Conservation (phyloP, 2,888 invertebrate genomes). For the Dolichomitus sp. region DNA sequence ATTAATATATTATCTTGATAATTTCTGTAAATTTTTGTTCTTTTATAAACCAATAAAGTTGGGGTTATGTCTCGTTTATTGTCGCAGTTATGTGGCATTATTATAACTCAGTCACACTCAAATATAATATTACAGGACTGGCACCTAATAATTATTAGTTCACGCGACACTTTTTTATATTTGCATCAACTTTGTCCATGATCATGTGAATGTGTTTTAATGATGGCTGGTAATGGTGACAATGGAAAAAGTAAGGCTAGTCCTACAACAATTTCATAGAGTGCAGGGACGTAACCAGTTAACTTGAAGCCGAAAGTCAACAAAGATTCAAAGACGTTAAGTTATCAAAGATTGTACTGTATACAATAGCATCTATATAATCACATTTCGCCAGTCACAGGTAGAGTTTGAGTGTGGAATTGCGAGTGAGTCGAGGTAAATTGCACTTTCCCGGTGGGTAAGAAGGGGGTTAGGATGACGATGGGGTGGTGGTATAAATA, state of each 20-base stretch:
- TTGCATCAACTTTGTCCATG: too few species aligned
- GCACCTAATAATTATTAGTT: too few species aligned
- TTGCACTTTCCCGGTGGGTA: constrained; percentile 37
- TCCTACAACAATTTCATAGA: too few species aligned
- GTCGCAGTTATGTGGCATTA: too few species aligned
- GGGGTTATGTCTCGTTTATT: too few species aligned
- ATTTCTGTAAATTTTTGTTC: too few species aligned
- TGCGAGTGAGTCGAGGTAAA: constrained; percentile 34
- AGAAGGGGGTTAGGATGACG: constrained; percentile 1
- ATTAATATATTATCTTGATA: too few species aligned
- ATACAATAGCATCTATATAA: constrained; percentile 15
- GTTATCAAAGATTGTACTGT: neutral
- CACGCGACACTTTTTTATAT: too few species aligned
- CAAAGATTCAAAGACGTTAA: neutral
- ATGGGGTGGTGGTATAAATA: neutral
- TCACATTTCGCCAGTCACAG: neutral
- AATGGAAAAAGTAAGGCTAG: neutral
- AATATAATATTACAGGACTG: too few species aligned
- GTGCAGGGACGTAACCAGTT: neutral
- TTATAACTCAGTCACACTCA: too few species aligned
- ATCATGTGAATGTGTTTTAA: too few species aligned
- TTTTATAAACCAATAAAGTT: too few species aligned
- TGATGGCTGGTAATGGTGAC: neutral
- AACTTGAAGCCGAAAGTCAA: neutral
- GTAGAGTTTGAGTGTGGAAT: constrained; percentile 23